Conservation (phyloP, 1,140 invertebrate genomes). For the Panulirus ornatus region DNA sequence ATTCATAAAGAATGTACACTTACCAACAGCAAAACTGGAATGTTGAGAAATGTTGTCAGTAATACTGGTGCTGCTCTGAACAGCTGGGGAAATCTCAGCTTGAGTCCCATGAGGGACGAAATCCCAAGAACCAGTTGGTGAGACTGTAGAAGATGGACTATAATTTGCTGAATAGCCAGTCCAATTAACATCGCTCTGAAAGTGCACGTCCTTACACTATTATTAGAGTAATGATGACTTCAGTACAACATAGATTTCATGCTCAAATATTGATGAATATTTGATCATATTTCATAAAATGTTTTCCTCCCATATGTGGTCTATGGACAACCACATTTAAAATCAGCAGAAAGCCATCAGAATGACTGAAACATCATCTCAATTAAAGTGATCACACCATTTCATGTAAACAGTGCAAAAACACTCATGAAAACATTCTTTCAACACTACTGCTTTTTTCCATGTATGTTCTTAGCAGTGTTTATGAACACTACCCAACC, state of each 20-base stretch:
- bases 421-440: too few species aligned
- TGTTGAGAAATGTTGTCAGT: slow-evolving; percentile 33
- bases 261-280: not conserved
- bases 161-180: not conserved
- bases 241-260: not conserved
- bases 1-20: too few species aligned
- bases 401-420: too few species aligned
- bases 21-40: slow-evolving; percentile 13
- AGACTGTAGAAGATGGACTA: not conserved
- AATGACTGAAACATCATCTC: too few species aligned
- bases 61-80: slow-evolving; percentile 4
- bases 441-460: too few species aligned
- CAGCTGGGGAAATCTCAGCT: not conserved
- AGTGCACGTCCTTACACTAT: not conserved
- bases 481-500: too few species aligned
- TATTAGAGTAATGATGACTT: too few species aligned
- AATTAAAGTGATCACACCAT: too few species aligned
- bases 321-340: too few species aligned
- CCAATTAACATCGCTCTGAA: slow-evolving; percentile 44
- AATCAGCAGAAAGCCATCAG: too few species aligned
- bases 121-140: not conserved
- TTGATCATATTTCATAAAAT: not conserved
- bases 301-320: too few species aligned
- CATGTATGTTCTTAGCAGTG: too few species aligned
- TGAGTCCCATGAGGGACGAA: not conserved